Evolutionary conservation across 1,140 invertebrate genomes (phyloP).

Genomic region (Parasteatoda tepidariorum): DNA sequence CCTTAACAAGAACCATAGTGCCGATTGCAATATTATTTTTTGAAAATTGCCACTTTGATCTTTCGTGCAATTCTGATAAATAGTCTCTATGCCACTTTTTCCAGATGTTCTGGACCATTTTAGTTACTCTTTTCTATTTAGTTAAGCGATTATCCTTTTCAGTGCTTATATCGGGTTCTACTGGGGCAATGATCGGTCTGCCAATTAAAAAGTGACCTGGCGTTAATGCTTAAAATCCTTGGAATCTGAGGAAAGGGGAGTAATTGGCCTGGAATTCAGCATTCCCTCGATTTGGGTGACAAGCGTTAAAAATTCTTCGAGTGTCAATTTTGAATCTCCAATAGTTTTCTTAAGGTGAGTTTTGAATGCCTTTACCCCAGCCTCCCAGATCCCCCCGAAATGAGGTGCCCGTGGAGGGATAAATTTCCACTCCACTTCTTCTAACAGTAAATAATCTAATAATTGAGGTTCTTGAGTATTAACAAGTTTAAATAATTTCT

Average conservation of each 20-base stretch:
- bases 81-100: neutral
- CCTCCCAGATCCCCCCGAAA: slow-evolving; percentile 10
- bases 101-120: neutral
- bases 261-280: neutral
- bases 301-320: neutral
- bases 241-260: neutral
- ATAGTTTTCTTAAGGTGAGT: neutral
- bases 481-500: neutral
- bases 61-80: neutral
- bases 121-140: neutral
- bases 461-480: neutral
- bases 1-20: neutral
- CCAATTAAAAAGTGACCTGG: neutral
- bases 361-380: neutral
- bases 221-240: neutral
- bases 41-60: neutral
- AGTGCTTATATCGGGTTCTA: slow-evolving; percentile 2
- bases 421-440: neutral
- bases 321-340: neutral
- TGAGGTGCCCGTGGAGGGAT: neutral
- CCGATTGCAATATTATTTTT: neutral
- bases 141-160: neutral
- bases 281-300: neutral
- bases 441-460: neutral
- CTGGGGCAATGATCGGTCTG: neutral